Evolutionary conservation across 2,113 vertebrate genomes (phyloP).

Genomic region (Nycticryphes semicollaris): DNA sequence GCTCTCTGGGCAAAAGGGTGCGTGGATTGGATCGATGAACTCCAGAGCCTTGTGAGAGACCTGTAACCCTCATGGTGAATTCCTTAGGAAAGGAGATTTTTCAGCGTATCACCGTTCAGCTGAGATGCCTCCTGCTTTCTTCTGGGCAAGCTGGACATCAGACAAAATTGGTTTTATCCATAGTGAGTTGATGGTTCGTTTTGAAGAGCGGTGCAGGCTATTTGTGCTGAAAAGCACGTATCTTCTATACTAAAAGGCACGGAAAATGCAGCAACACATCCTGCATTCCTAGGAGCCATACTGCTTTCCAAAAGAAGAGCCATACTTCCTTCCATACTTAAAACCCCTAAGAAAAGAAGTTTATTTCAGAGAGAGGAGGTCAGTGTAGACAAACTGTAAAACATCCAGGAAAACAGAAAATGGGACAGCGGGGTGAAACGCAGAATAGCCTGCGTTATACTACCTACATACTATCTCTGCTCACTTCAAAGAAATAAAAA

Average conservation of each 20-base stretch:
- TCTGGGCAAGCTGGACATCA: neutral
- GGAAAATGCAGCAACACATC: neutral
- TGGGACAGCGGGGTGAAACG: neutral
- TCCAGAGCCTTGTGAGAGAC: neutral
- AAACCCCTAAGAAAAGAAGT: neutral
- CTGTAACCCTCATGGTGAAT: neutral
- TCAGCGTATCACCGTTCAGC: neutral
- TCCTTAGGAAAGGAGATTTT: neutral
- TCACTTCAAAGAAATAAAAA: neutral
- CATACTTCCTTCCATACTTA: neutral
- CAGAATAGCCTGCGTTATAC: neutral
- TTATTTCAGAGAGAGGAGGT: neutral
- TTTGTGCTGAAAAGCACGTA: neutral
- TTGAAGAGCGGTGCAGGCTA: neutral
- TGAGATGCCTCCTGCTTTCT: neutral
- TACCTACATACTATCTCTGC: neutral
- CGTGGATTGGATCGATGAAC: neutral
- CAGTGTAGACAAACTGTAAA: neutral
- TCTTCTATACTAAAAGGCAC: neutral
- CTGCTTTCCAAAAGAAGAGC: neutral
- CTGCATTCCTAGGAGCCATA: neutral
- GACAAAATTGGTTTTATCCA: neutral
- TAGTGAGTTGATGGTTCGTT: neutral
- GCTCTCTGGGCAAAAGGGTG: neutral
- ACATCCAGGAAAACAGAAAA: neutral